Evolutionary conservation across 2,113 vertebrate genomes (phyloP), one percentile per base, ranked within the genome.

Genomic region (Entelurus aequoreus): DNA sequence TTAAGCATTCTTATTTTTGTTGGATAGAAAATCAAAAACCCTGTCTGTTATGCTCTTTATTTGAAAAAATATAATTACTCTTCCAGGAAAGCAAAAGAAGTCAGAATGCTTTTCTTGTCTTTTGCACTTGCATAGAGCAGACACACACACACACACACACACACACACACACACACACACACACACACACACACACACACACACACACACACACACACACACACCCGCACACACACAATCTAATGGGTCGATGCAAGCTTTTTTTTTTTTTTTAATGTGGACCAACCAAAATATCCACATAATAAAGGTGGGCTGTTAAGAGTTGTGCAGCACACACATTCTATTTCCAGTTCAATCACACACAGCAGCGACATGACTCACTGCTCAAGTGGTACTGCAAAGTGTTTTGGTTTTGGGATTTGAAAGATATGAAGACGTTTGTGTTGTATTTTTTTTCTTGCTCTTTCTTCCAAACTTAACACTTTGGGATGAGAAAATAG

Each of bases 91-190:
- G 88, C 80, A 86, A 83, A 86, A 77, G 67, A 88, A 83, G 84
- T 83, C 74, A 80, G 84, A 79, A 84, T 71, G 82, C 84, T 88
- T 88, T 67, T 68, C 77, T 86, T 80, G 83, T 77, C 78, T 83
- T 90, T 86, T 89, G 87, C 86, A 90, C 87, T 91, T 92, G 91
- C 90, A 92, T 91, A 92, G 91, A 86, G 9, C 75, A 37, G 37
- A 3, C 4, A 54, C n/a, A 6, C 56, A 36, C 51, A 55, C 70
- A 56, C 68, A 16, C 57, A 48, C 44, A 40, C 60, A 21, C 55
- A 10, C 59, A 51, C 54, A 49, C 62, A 37, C 36, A 47, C 36
- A 1, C 5, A 54, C 15, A 6, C 56, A 36, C 51, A 54, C 66
- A 19, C 54, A 47, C 46, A 42, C 60, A 28, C 56, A 11, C 60